These are phyloP conservation scores for Periparus ater DNA, from an alignment of 2,797 vertebrate genomes.

Conservation along the genomic window DNA sequence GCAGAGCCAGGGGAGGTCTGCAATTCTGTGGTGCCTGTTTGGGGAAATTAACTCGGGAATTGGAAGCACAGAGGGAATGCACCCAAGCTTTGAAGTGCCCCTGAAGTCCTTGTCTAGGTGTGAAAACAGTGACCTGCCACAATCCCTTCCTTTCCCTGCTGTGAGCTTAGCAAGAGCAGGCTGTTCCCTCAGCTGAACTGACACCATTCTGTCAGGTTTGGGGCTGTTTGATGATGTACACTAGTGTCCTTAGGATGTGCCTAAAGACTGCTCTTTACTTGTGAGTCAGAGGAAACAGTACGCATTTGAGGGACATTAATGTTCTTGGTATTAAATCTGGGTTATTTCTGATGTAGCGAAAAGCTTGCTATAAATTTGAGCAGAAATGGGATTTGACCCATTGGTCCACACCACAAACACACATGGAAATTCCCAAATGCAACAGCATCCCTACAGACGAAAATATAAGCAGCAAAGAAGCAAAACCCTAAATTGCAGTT, in stretches of 20 bases:
- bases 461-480: neutral
- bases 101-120: neutral
- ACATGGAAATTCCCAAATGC: neutral
- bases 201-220: slow-evolving; percentile 40
- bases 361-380: neutral
- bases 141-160: slow-evolving; percentile 4
- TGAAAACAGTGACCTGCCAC: neutral
- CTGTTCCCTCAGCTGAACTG: slow-evolving; percentile 43
- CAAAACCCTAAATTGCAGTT: neutral
- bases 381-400: neutral
- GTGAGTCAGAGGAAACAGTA: slow-evolving; percentile 10
- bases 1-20: neutral
- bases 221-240: slow-evolving; percentile 5
- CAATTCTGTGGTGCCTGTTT: fast-evolving
- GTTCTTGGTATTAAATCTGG: neutral
- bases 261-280: slow-evolving; percentile 7
- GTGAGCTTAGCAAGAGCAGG: slow-evolving; percentile 1
- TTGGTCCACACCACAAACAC: neutral
- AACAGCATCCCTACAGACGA: neutral
- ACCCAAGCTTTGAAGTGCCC: neutral
- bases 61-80: fast-evolving
- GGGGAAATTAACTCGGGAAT: neutral
- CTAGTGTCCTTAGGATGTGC: slow-evolving; percentile 12
- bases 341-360: neutral
- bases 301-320: neutral